Percentiles rank a stretch among this genome's conserved stretches.
phyloP scores from a whole-genome alignment of 1,140 invertebrate species.

The Zaprionus kolodkinae region DNA sequence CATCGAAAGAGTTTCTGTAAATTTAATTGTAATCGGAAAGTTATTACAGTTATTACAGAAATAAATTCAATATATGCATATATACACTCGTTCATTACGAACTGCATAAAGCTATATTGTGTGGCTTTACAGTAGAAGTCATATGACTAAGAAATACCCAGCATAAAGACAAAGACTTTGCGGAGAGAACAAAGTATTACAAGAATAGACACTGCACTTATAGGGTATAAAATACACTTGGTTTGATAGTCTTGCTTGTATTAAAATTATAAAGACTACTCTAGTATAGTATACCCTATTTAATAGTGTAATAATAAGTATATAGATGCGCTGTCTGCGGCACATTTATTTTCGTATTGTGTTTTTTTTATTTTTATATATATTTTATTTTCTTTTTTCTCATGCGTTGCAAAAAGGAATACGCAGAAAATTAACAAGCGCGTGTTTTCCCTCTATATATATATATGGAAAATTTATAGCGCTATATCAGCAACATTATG shows the following conservation, averaged over 20 bases:
- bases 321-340: slow-evolving; percentile 27
- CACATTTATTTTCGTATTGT: slow-evolving; percentile 43
- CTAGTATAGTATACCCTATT: background rate
- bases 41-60: too few species aligned
- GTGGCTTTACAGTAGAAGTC: background rate
- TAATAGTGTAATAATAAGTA: background rate
- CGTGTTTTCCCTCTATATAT: slow-evolving; percentile 56
- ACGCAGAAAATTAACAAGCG: slow-evolving; percentile 58
- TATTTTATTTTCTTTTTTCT: slow-evolving; percentile 57
- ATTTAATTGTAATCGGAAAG: too few species aligned
- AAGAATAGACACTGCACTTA: background rate
- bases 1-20: too few species aligned
- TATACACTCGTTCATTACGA: background rate
- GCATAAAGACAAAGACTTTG: too few species aligned
- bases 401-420: slow-evolving; percentile 55
- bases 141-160: slow-evolving; percentile 8
- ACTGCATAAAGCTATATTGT: slow-evolving; percentile 7
- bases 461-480: slow-evolving; percentile 51
- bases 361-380: slow-evolving; percentile 53
- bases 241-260: background rate
- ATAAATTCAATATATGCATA: too few species aligned
- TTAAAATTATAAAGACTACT: background rate
- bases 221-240: background rate
- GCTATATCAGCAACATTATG: slow-evolving; percentile 23
- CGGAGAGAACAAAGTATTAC: background rate